Evolutionary conservation across 2,888 invertebrate species (phyloP), one percentile per base, ranked within the genome.

Genomic region (Epistrophe eligans): DNA sequence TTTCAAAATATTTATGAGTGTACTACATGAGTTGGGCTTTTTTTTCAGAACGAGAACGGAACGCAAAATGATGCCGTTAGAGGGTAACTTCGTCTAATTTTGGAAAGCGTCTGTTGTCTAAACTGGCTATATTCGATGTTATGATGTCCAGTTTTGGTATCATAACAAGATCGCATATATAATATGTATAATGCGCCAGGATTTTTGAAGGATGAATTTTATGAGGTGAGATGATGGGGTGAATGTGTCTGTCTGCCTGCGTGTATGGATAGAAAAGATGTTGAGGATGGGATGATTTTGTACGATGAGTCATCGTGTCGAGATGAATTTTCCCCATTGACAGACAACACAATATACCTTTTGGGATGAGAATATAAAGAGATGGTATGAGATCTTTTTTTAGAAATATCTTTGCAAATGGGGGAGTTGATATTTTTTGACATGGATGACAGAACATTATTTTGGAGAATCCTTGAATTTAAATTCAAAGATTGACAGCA

Each of bases 1-100:
- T 58, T 77, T 72, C 80, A 55, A 72, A 84, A 77, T 80, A 77
- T 84, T 77, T 84, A 80, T 66, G 84, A 84, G 66, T 67, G 64
- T 57, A 35, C 66, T 32, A 80, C 66, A 84, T 84, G 84, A 84
- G 71, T 77, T 77, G 77, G 43, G 76, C 72, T 80, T 84, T 84
- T 84, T 60, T 17, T 76, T 58, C 48, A 6, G 24, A 24, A 24
- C 24, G 6, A n/a, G 64, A 55, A 50, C 50, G 48, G 64, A 55
- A 50, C 50, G 48, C 45, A 66, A 32, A 66, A 66, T 48, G 17
- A 66, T 48, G 17, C 52, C 45, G 45, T 60, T 24, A 10, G 11
- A 13, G 76, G 66, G 81, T 35, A 24, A 32, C 10, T n/a, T 50
- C 3, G 45, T 73, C 77, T 60, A 77, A 73, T 71, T 71, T 77